Evolutionary conservation across 2,113 vertebrate genomes (phyloP).

Genomic region (Pluvialis apricaria): DNA sequence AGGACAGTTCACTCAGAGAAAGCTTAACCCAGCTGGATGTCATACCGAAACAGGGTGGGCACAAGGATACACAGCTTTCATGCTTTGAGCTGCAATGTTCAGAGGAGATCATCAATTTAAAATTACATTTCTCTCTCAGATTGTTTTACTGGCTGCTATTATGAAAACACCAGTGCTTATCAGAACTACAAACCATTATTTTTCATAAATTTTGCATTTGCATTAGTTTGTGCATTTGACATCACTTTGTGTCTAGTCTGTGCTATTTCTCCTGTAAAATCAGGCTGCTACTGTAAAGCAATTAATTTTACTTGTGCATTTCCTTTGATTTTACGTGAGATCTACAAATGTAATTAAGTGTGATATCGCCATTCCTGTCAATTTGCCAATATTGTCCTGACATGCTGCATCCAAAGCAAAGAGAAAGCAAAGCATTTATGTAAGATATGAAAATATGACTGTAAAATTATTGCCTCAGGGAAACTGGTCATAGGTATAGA

Average conservation of each 20-base stretch:
- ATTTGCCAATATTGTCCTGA: neutral
- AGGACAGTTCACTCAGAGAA: conserved; percentile 1
- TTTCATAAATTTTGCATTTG: neutral
- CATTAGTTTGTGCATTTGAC: neutral
- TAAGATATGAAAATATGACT: neutral
- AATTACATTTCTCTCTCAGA: neutral
- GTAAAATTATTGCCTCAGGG: neutral
- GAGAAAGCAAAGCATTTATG: neutral
- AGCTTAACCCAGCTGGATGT: conserved; percentile 13
- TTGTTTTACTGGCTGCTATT: neutral
- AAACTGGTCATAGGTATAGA: rapidly evolving
- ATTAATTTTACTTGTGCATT: neutral
- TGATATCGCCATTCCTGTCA: neutral
- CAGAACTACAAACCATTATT: neutral
- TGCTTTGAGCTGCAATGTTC: neutral
- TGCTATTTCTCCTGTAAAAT: neutral
- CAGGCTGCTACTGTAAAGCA: neutral
- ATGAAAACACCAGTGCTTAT: neutral
- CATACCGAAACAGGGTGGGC: neutral
- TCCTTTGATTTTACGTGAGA: neutral
- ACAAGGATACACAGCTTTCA: neutral
- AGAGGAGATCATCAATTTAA: neutral
- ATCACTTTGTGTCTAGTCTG: neutral
- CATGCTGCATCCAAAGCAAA: neutral
- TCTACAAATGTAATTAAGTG: neutral